Conservation (phyloP, 2,113 vertebrate genomes). For the Elgaria multicarinata region DNA sequence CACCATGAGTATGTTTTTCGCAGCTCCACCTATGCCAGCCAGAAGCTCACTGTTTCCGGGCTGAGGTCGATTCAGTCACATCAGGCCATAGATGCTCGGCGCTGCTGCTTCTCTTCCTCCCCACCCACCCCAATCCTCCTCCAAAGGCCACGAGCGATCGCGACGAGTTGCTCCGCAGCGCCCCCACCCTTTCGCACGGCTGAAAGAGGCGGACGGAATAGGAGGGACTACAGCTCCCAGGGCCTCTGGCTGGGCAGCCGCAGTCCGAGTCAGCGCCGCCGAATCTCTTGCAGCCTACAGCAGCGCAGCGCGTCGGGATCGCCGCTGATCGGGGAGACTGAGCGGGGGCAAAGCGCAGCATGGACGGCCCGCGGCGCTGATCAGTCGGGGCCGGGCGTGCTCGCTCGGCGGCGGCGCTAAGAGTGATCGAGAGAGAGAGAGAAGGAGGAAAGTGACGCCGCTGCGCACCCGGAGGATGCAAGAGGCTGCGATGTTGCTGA, state of each 20-base stretch:
- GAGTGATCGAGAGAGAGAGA: background rate
- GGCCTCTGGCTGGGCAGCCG: conserved; percentile 29
- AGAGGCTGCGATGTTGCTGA: conserved; percentile 20
- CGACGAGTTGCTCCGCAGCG: conserved; percentile 17
- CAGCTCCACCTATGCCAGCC: no score
- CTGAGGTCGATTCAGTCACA: background rate
- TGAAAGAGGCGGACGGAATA: background rate
- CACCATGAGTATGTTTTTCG: background rate
- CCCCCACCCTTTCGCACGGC: background rate
- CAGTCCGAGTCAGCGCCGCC: conserved; percentile 11
- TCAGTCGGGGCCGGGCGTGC: background rate
- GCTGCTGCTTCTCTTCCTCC: no score
- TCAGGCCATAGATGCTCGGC: background rate
- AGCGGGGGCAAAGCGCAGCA: background rate
- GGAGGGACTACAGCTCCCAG: conserved; percentile 38
- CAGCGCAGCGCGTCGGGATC: background rate
- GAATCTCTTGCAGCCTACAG: background rate
- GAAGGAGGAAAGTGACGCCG: background rate
- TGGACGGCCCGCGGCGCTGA: background rate
- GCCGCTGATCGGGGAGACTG: background rate
- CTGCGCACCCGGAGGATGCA: conserved; percentile 6
- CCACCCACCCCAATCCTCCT: background rate
- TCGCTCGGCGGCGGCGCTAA: background rate
- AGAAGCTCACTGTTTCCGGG: background rate
- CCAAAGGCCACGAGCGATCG: background rate